A percentile compares a stretch with the other conserved stretches of the same genome.
Evolutionary conservation across 2,113 vertebrate species (phyloP).

Genomic region (Cyphomyrus discorhynchus): DNA sequence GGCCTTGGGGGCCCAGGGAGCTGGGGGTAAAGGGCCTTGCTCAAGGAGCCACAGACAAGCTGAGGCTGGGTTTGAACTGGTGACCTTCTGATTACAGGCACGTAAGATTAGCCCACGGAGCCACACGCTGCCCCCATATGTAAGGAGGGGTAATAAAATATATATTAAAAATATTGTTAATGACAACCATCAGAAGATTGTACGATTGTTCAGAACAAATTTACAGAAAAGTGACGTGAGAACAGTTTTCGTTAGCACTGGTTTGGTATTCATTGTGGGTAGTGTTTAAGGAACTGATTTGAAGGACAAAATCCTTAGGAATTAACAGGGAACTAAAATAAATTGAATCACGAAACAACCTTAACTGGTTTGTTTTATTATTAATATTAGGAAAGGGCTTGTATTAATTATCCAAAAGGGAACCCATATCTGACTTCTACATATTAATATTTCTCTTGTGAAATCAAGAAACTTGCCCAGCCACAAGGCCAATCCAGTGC

Average conservation of each 20-base stretch:
- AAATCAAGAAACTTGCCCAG: constrained; percentile 6
- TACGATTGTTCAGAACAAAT: background rate
- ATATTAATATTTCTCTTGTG: constrained; percentile 8
- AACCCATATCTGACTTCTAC: constrained; percentile 30
- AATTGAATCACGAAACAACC: constrained; percentile 14
- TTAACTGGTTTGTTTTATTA: constrained; percentile 42
- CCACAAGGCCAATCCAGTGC: background rate
- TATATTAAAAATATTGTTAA: background rate
- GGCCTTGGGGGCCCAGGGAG: no score
- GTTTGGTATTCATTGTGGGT: constrained; percentile 44
- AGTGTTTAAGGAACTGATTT: constrained; percentile 46
- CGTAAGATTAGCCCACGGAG: no score
- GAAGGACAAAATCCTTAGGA: constrained; percentile 43
- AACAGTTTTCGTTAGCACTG: constrained; percentile 52
- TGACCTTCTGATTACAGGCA: no score
- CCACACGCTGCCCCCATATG: no score
- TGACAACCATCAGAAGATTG: background rate
- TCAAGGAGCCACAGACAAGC: no score
- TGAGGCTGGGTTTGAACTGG: no score
- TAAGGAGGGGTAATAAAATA: no score
- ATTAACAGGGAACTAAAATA: constrained; percentile 12
- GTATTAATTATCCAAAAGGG: constrained; percentile 46
- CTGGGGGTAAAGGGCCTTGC: no score
- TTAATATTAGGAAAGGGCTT: constrained; percentile 44
- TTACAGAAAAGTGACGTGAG: background rate